Conservation (phyloP, 2,113 vertebrate genomes). For the Passer montanus region DNA sequence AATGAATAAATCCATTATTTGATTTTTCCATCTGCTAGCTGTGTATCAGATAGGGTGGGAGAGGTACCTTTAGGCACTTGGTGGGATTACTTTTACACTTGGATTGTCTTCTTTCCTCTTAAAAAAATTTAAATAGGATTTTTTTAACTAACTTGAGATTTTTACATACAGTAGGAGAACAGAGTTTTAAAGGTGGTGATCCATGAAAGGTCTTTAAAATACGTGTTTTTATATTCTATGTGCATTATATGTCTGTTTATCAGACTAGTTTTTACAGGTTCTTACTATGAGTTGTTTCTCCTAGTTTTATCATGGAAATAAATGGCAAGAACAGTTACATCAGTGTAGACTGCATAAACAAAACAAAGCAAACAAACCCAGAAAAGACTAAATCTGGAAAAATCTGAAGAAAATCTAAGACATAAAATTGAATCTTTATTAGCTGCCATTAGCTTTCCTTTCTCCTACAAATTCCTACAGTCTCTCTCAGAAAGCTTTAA, state of each 20-base stretch:
- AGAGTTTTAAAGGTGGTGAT: background rate
- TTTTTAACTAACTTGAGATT: background rate
- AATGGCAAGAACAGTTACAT: background rate
- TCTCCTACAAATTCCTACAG: background rate
- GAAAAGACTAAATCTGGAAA: background rate
- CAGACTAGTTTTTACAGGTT: background rate
- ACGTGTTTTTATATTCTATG: background rate
- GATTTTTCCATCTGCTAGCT: conserved; percentile 1
- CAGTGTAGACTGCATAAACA: background rate
- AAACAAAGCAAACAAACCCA: background rate
- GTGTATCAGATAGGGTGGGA: background rate
- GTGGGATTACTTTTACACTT: background rate
- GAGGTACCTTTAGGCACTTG: background rate
- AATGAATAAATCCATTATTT: conserved; percentile 6
- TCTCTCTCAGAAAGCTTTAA: background rate
- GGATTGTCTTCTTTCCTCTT: background rate
- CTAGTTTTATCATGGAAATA: background rate
- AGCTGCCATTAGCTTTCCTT: background rate
- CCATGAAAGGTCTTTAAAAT: background rate
- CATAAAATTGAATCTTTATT: background rate
- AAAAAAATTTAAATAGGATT: background rate
- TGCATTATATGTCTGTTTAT: background rate
- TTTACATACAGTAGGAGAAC: background rate
- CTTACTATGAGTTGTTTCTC: background rate
- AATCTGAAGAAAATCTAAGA: background rate